Base-by-base conservation (phyloP, 92 coral and sea anemone genomes). In the Palythoa caribaeorum region DNA sequence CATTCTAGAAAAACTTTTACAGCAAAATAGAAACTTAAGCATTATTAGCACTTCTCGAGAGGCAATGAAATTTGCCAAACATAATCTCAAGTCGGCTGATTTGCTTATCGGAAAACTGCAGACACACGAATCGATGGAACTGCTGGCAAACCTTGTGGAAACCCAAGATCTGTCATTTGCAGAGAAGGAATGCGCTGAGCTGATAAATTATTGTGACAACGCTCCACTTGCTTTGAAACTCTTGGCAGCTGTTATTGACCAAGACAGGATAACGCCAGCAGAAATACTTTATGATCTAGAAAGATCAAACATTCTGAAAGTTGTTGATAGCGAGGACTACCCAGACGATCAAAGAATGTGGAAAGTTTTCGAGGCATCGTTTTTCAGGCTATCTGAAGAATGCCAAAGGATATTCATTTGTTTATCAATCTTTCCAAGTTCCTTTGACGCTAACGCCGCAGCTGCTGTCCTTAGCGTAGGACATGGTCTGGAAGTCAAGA, bases 31-130 rank as follows among this genome's bases (percentile, higher is more conserved):
- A 13, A 55, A 78, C 50, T 38, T 78, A 54, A 36, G n/a, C 4
- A 55, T 78, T 54, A 52, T 78, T n/a, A 21, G 68, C 35, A 78
- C 83, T 11, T 78, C 71, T 57, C 83, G 83, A 35, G 83, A 78
- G 19, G 16, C 51, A 2, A 78, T 78, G 69, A 55, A 11, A 36
- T 78, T 36, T 38, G 51, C 50, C 14, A 38, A 38, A 13, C 53
- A 9, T 16, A 36, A 14, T 37, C 40, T 21, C 7, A 13, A 54
- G 17, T 15, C 70, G 6, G 1, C 3, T 6, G 21, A 54, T 13
- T 78, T 78, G 52, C 70, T 68, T 14, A 55, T 57, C 15, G 44
- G n/a, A 14, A 36, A 6, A 9, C 53, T 78, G 70, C 44, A 54
- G 12, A 55, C 12, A 15, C 38, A 38, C 12, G 83, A 78, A 55